Percentiles rank a stretch among this genome's conserved stretches.
Conservation (phyloP, 2,888 invertebrate genomes). For the Sarcophaga variegata region DNA sequence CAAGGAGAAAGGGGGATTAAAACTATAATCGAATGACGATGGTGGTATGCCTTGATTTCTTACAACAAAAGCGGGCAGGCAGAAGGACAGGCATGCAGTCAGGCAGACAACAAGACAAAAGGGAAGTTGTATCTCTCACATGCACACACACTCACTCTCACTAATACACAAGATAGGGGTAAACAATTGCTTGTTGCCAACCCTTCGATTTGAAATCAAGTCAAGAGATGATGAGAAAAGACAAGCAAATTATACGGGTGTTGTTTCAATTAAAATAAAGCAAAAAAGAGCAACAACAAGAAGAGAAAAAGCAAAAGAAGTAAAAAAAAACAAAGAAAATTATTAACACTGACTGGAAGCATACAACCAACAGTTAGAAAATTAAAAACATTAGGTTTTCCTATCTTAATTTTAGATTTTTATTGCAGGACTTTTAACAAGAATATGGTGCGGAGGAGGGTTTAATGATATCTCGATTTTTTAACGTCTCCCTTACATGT, state of each 20-base stretch:
- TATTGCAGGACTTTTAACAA: neutral
- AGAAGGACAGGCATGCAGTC: neutral
- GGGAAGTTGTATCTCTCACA: neutral
- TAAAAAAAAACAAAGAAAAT: no score
- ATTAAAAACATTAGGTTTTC: slow-evolving; percentile 28
- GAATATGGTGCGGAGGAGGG: no score
- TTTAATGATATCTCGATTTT: neutral
- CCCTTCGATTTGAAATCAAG: slow-evolving; percentile 35
- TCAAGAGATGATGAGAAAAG: slow-evolving; percentile 17
- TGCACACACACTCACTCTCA: no score
- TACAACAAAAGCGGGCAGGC: neutral
- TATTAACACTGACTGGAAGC: slow-evolving; percentile 1
- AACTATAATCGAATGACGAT: neutral
- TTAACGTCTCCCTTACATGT: neutral
- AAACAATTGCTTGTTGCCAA: slow-evolving; percentile 16
- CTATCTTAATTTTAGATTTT: slow-evolving; percentile 49
- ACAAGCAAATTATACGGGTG: slow-evolving; percentile 61
- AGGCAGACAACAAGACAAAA: slow-evolving; percentile 9
- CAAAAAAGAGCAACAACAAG: neutral
- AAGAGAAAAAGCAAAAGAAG: slow-evolving; percentile 25
- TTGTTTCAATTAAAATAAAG: slow-evolving; percentile 58
- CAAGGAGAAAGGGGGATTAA: slow-evolving; percentile 10
- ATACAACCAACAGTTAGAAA: neutral
- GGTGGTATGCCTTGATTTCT: slow-evolving; percentile 27
- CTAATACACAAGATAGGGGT: neutral